A percentile compares a stretch with the other conserved stretches of the same genome.
phyloP scores from a whole-genome alignment of 2,797 vertebrate species.

The Epinephelus awoara region DNA sequence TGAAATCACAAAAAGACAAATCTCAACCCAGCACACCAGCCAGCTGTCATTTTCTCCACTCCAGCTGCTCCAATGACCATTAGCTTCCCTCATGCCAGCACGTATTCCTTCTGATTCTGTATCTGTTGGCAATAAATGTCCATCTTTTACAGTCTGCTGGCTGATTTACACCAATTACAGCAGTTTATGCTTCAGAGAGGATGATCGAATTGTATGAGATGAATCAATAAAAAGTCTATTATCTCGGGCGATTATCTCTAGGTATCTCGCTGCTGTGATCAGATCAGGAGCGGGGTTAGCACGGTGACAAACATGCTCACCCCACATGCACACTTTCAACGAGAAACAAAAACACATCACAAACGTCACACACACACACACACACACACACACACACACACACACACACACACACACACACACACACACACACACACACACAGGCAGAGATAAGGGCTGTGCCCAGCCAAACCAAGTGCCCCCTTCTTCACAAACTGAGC shows the following conservation, averaged over 20 bases:
- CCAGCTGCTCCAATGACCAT: slow-evolving; percentile 72
- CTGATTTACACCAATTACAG: slow-evolving; percentile 82
- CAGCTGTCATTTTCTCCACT: slow-evolving; percentile 63
- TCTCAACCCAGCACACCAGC: slow-evolving; percentile 18
- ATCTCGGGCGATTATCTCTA: slow-evolving; percentile 74
- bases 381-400: slow-evolving; percentile 4
- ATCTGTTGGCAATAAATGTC: slow-evolving; percentile 70
- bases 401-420: neutral
- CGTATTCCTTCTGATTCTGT: slow-evolving; percentile 54
- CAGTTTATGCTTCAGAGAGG: slow-evolving; percentile 72
- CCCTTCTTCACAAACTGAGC: slow-evolving; percentile 63
- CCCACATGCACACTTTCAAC: slow-evolving; percentile 5
- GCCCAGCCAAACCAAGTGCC: slow-evolving; percentile 52
- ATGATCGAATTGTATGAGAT: slow-evolving; percentile 77
- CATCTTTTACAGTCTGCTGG: slow-evolving; percentile 78
- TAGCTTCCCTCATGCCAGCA: slow-evolving; percentile 48
- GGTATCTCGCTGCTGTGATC: slow-evolving; percentile 59
- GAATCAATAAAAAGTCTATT: slow-evolving; percentile 86
- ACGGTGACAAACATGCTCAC: slow-evolving; percentile 22
- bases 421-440: slow-evolving; percentile 4
- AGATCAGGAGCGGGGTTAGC: slow-evolving; percentile 38
- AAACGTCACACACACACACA: neutral
- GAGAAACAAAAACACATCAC: slow-evolving; percentile 9
- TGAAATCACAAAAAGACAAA: slow-evolving; percentile 21
- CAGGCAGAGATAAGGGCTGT: slow-evolving; percentile 56